Evolutionary conservation across 2,888 invertebrate species (phyloP).

Genomic region (Eristalinus aeneus): DNA sequence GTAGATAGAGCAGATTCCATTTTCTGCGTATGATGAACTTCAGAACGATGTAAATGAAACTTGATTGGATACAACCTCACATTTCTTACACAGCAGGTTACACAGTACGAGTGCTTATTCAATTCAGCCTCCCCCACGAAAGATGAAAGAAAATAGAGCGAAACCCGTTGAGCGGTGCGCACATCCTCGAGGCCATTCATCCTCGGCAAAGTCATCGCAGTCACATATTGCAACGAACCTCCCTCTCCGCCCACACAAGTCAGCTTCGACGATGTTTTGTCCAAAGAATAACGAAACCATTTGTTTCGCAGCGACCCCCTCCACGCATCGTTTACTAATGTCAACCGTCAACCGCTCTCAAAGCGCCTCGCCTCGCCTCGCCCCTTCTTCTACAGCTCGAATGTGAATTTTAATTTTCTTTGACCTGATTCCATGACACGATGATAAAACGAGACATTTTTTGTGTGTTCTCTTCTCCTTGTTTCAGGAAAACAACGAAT

Average conservation of each 20-base stretch:
- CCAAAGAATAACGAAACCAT: neutral
- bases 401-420: constrained; percentile 20
- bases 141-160: no score
- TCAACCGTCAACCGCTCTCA: neutral
- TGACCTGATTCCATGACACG: constrained; percentile 4
- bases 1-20: no score
- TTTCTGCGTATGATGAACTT: no score
- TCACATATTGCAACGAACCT: no score
- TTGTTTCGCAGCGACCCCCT: neutral
- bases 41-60: no score
- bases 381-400: neutral
- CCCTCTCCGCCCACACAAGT: neutral
- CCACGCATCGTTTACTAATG: neutral
- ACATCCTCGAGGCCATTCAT: neutral
- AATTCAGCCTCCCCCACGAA: no score
- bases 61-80: no score
- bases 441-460: neutral
- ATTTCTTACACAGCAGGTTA: no score
- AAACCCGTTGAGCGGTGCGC: no score
- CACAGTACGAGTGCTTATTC: no score
- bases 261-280: neutral
- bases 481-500: constrained; percentile 90
- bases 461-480: neutral
- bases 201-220: neutral
- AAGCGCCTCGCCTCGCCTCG: neutral